phyloP scores from a whole-genome alignment of 2,113 vertebrate genomes.

The Dasypus novemcinctus region DNA sequence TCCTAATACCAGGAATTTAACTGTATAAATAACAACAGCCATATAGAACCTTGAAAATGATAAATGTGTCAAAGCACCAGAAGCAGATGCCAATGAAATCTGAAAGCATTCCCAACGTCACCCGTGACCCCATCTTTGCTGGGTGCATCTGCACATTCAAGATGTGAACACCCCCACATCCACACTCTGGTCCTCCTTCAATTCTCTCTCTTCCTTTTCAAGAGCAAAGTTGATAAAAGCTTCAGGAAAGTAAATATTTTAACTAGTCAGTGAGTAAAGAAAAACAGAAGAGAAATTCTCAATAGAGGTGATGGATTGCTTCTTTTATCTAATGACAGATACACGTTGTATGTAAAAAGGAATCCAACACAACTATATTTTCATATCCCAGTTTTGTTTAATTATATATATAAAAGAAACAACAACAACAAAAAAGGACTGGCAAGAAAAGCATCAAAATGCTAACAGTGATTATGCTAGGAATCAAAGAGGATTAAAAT shows the following conservation, averaged over 20 bases:
- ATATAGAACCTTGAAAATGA: neutral
- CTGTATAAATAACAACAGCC: neutral
- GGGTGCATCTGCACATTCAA: neutral
- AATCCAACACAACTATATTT: constrained; percentile 6
- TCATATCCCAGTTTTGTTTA: neutral
- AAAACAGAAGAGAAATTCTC: neutral
- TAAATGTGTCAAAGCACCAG: neutral
- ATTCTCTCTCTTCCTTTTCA: neutral
- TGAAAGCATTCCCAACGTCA: neutral
- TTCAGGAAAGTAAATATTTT: constrained; percentile 28
- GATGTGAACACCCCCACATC: neutral
- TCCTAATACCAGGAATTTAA: neutral
- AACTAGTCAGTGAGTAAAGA: neutral
- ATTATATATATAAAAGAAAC: neutral
- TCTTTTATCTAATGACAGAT: constrained; percentile 1
- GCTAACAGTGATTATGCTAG: neutral
- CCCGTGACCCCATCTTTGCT: neutral
- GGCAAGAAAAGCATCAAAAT: neutral
- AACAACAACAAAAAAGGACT: neutral
- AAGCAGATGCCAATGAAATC: neutral
- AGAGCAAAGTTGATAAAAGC: neutral
- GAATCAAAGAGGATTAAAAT: constrained; percentile 8
- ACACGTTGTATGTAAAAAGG: neutral
- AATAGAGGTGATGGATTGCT: neutral
- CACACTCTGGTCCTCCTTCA: neutral